Percentiles rank a stretch among this genome's conserved stretches.
These are phyloP conservation scores for Rhinoptilus africanus DNA, from an alignment of 2,113 vertebrate species.

Conservation along the genomic window DNA sequence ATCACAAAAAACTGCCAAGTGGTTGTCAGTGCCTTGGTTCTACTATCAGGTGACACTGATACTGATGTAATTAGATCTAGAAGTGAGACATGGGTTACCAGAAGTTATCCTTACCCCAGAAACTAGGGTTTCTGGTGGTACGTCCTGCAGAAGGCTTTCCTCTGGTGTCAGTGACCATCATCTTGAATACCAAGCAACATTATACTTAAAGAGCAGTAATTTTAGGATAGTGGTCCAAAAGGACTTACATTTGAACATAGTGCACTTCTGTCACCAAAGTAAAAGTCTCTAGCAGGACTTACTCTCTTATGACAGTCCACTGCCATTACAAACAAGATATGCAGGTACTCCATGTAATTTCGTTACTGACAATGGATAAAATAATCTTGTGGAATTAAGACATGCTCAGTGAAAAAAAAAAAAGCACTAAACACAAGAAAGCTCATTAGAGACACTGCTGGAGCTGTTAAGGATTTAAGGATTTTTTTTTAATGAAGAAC, in stretches of 20 bases:
- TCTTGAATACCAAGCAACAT: not conserved
- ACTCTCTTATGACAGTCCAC: not conserved
- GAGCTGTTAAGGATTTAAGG: not conserved
- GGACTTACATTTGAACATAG: not conserved
- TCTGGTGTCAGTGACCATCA: not conserved
- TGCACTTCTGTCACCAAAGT: not conserved
- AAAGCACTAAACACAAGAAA: not conserved
- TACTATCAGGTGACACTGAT: not conserved
- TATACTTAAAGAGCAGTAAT: not conserved
- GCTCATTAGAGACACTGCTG: not conserved
- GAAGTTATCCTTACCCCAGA: not conserved
- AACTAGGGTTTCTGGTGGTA: not conserved
- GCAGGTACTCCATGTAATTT: not conserved
- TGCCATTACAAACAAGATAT: not conserved
- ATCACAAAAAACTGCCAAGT: not conserved
- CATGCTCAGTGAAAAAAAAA: not conserved
- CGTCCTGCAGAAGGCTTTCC: not conserved
- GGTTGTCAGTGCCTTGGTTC: not conserved
- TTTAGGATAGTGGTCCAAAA: not conserved
- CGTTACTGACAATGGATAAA: not conserved
- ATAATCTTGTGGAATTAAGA: not conserved
- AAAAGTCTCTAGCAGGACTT: not conserved
- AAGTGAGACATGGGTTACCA: not conserved
- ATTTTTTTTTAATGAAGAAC: not conserved
- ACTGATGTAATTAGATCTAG: not conserved